A percentile compares a stretch with the other conserved stretches of the same genome.
phyloP scores from a whole-genome alignment of 2,888 invertebrate genomes.

The Anoncus sp. region DNA sequence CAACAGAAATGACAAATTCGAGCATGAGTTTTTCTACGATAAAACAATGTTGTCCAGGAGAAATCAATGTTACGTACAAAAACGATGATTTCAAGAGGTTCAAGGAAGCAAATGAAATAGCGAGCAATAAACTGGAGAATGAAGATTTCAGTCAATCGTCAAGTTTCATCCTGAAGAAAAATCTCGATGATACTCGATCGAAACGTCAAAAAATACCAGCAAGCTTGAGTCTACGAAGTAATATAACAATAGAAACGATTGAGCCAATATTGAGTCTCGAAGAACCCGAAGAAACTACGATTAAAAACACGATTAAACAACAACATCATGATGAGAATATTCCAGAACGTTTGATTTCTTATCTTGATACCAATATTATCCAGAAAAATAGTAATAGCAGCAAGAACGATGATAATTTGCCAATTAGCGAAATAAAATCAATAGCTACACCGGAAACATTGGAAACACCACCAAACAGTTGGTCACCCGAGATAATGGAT shows the following conservation, averaged over 20 bases:
- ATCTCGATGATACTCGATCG: not conserved
- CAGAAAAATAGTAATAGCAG: no score
- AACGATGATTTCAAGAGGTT: not conserved
- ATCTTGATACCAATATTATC: no score
- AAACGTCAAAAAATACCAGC: constrained; percentile 2
- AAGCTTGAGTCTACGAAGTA: constrained; percentile 21
- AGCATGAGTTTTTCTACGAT: constrained; percentile 36
- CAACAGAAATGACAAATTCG: constrained; percentile 30
- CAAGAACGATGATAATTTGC: constrained; percentile 52
- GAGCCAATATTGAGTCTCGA: not conserved
- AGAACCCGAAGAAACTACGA: not conserved
- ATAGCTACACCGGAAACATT: constrained; percentile 66
- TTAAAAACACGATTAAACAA: not conserved
- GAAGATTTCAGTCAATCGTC: no score
- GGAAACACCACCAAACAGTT: constrained; percentile 74
- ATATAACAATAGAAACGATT: no score
- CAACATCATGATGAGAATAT: not conserved
- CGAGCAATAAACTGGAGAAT: not conserved
- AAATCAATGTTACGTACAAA: constrained; percentile 40
- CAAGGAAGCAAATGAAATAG: not conserved
- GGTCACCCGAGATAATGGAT: constrained; percentile 79
- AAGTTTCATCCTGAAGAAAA: not conserved
- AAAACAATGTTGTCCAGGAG: constrained; percentile 45
- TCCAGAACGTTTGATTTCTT: no score
- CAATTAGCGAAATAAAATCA: constrained; percentile 58